phyloP scores from a whole-genome alignment of 2,113 vertebrate species.

The Phalacrocorax carbo region DNA sequence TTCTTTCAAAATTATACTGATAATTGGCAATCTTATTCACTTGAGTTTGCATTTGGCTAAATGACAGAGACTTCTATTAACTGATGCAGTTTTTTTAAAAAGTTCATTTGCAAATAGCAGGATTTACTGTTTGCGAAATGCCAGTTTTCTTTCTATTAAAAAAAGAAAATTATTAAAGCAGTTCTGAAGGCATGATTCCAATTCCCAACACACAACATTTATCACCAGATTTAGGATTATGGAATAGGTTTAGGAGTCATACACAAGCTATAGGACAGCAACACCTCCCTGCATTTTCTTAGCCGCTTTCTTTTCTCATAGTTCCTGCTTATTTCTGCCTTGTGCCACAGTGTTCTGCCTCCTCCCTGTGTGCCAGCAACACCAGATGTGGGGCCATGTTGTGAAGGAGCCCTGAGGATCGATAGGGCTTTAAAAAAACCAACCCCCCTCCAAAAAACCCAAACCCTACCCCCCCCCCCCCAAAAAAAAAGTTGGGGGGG shows the following conservation, averaged over 20 bases:
- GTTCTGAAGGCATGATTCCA: background rate
- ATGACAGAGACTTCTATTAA: constrained; percentile 58
- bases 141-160: constrained; percentile 46
- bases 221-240: background rate
- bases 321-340: background rate
- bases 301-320: background rate
- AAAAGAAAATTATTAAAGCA: background rate
- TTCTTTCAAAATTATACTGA: constrained; percentile 42
- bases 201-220: background rate
- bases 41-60: constrained; percentile 63
- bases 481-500: background rate
- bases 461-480: background rate
- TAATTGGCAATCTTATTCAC: constrained; percentile 59
- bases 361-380: background rate
- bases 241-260: background rate
- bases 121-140: constrained; percentile 58
- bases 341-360: background rate
- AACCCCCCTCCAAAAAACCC: background rate
- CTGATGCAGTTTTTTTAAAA: background rate
- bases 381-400: rapidly evolving
- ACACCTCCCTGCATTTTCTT: background rate
- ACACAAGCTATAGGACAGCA: background rate
- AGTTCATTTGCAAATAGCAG: constrained; percentile 35
- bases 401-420: background rate
- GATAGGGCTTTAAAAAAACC: background rate